Conservation (phyloP, 2,888 invertebrate species). For the Acleris laterana region DNA sequence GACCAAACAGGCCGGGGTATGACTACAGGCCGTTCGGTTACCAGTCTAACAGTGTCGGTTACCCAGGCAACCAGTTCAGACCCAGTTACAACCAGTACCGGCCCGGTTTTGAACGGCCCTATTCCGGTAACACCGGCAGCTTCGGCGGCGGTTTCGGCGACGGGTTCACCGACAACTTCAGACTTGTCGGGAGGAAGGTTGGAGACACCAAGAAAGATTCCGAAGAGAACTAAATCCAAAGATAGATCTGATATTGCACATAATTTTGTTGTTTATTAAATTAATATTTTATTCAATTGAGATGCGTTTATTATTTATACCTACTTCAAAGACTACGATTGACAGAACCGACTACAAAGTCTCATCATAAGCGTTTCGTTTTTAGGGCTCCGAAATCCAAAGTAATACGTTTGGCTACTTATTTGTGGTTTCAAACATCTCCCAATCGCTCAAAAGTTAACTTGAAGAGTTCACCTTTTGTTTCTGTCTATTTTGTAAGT, state of each 20-base stretch:
- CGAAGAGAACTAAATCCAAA: slow-evolving; percentile 42
- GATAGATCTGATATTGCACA: background rate
- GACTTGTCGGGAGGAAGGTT: slow-evolving; percentile 62
- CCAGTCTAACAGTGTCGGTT: slow-evolving; percentile 46
- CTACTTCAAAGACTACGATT: too few relatives aligned
- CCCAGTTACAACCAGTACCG: slow-evolving; percentile 43
- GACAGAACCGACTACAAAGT: too few relatives aligned
- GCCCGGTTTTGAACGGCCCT: slow-evolving; percentile 47
- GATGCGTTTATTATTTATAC: too few relatives aligned
- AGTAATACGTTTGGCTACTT: too few relatives aligned
- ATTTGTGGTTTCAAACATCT: too few relatives aligned
- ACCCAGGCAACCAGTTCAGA: slow-evolving; percentile 46
- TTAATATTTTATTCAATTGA: background rate
- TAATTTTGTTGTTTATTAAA: slow-evolving; percentile 25
- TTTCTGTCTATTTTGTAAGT: too few relatives aligned
- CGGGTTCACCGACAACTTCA: slow-evolving; percentile 63
- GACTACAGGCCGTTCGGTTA: slow-evolving; percentile 45
- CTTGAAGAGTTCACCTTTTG: too few relatives aligned
- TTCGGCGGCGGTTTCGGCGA: slow-evolving; percentile 66
- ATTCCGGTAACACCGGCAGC: slow-evolving; percentile 56
- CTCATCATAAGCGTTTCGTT: too few relatives aligned
- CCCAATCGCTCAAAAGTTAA: too few relatives aligned
- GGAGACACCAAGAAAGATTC: slow-evolving; percentile 59
- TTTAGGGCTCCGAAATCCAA: too few relatives aligned
- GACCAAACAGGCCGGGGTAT: slow-evolving; percentile 52